Evolutionary conservation across 2,113 vertebrate species (phyloP), one percentile per base, ranked within the genome.

Genomic region (Cnemophilus loriae): DNA sequence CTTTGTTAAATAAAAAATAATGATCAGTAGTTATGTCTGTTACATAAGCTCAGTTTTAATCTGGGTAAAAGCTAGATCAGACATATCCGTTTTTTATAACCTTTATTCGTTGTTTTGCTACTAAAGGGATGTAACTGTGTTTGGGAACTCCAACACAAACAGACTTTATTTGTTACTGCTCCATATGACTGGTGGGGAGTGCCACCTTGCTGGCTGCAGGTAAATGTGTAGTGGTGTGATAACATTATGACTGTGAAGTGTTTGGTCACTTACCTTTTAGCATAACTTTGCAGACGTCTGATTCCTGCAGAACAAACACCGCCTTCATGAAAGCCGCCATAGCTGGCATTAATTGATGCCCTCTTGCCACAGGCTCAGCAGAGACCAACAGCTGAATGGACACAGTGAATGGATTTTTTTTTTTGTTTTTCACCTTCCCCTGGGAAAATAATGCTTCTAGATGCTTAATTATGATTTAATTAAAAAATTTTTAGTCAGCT

Each of bases 401-500:
- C 41, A 46, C 39, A 79, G 39, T 91, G 87, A 97, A 96, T 86
- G 47, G 91, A 39, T 13, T 50, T 84, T 49, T 60, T 64, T 63
- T 61, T n/a, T n/a, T n/a, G n/a, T n/a, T 81, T 67, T 61, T 14
- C 47, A 47, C 68, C 39, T 41, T 41, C 30, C 26, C 39, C 35
- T 42, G 10, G 33, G 68, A 92, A 76, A 87, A 76, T 86, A 79
- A 59, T 84, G 84, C 69, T 93, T 78, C 39, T 94, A 49, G 63
- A 59, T 76, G 77, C 79, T 95, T 96, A 95, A 96, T 93, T 94
- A 84, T 83, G 56, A 74, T 92, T 83, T 93, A 93, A 95, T 96
- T 94, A 67, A 86, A 83, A 69, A 86, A 50, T 4, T 55, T 94
- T 28, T 28, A 35, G 70, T 90, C 68, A 93, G n/a, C 68, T 92